Conservation (phyloP, 2,113 vertebrate species). For the Leucoraja erinaceus region DNA sequence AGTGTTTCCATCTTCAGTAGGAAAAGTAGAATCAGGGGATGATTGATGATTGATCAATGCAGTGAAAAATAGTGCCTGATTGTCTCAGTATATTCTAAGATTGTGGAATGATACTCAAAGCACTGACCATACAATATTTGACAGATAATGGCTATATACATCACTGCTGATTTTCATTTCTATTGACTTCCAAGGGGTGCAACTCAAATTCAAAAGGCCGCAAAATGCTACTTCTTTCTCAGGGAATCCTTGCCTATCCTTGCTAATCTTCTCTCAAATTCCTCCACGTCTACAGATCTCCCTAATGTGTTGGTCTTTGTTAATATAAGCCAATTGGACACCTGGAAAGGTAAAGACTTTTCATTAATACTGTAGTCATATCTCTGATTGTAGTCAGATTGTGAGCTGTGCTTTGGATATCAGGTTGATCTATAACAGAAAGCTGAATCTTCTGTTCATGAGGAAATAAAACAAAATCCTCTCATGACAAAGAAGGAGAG, state of each 20-base stretch:
- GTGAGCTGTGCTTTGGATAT: neutral
- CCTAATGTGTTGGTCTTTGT: neutral
- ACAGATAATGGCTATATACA: neutral
- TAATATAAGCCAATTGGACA: neutral
- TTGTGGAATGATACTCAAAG: neutral
- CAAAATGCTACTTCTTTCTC: too few relatives aligned
- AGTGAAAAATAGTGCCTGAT: too few relatives aligned
- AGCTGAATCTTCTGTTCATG: neutral
- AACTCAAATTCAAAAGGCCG: neutral
- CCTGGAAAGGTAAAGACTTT: neutral
- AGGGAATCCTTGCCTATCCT: too few relatives aligned
- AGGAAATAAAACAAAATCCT: neutral
- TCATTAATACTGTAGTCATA: neutral
- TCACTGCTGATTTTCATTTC: neutral
- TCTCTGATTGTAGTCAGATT: neutral
- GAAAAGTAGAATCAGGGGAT: too few relatives aligned
- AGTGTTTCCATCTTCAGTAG: too few relatives aligned
- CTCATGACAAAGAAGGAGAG: too few relatives aligned
- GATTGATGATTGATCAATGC: too few relatives aligned
- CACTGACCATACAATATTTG: neutral
- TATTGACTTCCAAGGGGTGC: neutral
- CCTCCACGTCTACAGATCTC: neutral
- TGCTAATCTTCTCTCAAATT: too few relatives aligned
- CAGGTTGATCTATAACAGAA: neutral
- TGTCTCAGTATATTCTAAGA: too few relatives aligned